Percentiles rank a stretch among this genome's conserved stretches.
phyloP scores from a whole-genome alignment of 2,888 invertebrate species.

The Sinotaia quadrata region DNA sequence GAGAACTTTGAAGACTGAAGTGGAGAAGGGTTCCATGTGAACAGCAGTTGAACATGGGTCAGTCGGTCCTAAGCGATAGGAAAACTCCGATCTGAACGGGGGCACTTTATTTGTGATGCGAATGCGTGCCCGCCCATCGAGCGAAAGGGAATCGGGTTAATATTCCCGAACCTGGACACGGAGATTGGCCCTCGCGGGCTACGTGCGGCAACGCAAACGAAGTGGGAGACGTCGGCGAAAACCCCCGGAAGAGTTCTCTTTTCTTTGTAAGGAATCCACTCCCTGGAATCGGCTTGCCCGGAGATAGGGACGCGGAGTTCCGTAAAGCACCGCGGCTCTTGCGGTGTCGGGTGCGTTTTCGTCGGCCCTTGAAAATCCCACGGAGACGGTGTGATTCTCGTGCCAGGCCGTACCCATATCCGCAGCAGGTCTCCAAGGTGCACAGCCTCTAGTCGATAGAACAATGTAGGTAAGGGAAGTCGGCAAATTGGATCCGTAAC shows the following conservation, averaged over 20 bases:
- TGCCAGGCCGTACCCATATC: conserved; percentile 80
- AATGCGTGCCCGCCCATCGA: conserved; percentile 13
- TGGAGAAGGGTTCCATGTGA: conserved; percentile 78
- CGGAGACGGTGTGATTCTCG: conserved; percentile 70
- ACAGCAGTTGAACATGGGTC: conserved; percentile 70
- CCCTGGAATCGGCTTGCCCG: conserved; percentile 73
- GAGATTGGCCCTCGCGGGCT: conserved; percentile 60
- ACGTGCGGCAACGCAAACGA: conserved; percentile 57
- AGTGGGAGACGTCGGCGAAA: conserved; percentile 68
- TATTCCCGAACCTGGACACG: conserved; percentile 76
- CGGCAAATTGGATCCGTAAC: conserved; percentile 78
- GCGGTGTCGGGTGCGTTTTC: conserved; percentile 61
- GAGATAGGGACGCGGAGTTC: conserved; percentile 70
- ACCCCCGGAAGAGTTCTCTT: conserved; percentile 73
- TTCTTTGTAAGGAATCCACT: conserved; percentile 72
- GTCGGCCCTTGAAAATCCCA: conserved; percentile 72
- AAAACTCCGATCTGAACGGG: conserved; percentile 55
- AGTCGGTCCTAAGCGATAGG: conserved; percentile 60
- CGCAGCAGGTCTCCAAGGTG: conserved; percentile 85
- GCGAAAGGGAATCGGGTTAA: conserved; percentile 71
- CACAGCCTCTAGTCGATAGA: conserved; percentile 74
- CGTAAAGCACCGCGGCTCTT: conserved; percentile 73
- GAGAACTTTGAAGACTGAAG: conserved; percentile 75
- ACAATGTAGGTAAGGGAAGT: conserved; percentile 20
- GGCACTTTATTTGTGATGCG: conserved; percentile 40